These are phyloP conservation scores for Ruditapes philippinarum DNA, from an alignment of 1,140 invertebrate genomes.

Conservation along the genomic window DNA sequence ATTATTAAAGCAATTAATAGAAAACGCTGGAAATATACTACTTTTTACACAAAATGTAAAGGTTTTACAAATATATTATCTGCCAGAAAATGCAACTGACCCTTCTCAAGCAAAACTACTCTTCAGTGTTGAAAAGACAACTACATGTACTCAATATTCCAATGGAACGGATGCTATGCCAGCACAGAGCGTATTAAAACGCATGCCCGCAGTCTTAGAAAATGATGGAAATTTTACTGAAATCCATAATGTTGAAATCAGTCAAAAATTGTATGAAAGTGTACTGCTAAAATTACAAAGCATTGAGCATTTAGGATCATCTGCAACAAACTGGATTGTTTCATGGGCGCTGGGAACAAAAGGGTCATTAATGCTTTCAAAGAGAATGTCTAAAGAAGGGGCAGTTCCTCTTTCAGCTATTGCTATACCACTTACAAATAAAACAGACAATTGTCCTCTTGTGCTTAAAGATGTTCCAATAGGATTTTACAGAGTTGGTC, in stretches of 20 bases:
- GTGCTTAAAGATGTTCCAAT: background rate
- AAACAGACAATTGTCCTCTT: background rate
- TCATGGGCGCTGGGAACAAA: constrained; percentile 8
- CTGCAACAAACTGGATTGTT: constrained; percentile 17
- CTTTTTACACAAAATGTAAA: constrained; percentile 79
- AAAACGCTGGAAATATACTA: constrained; percentile 71
- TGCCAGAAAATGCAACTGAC: constrained; percentile 52
- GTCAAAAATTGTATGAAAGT: background rate
- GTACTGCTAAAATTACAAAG: no score
- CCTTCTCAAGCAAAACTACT: constrained; percentile 1
- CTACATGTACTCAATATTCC: background rate
- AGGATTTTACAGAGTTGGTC: constrained; percentile 36
- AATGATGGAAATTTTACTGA: background rate
- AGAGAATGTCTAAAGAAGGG: background rate
- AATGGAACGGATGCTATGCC: background rate
- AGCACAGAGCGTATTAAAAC: constrained; percentile 13
- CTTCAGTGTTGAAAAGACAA: background rate
- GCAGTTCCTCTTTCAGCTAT: constrained; percentile 43
- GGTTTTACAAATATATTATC: constrained; percentile 71
- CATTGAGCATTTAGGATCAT: background rate
- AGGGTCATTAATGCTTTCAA: background rate
- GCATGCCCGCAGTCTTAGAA: background rate
- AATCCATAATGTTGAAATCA: constrained; percentile 6
- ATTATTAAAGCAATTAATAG: constrained; percentile 69
- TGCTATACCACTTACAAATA: background rate